Conservation (phyloP, 2,113 vertebrate genomes). For the Alces alces region DNA sequence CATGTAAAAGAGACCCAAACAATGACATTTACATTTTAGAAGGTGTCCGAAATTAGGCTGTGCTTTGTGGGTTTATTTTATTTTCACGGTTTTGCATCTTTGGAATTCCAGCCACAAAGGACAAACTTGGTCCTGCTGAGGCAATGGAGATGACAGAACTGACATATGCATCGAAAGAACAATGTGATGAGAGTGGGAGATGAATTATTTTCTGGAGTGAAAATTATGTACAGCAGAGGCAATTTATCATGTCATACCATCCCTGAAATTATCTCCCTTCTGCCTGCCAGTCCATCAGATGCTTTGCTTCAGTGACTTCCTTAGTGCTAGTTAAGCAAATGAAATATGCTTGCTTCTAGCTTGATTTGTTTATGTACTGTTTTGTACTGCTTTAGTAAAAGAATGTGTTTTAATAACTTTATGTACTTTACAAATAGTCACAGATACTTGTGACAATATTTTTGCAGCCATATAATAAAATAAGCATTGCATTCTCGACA, state of each 20-base stretch:
- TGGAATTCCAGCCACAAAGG: neutral
- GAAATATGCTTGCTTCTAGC: slow-evolving; percentile 37
- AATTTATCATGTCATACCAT: slow-evolving; percentile 53
- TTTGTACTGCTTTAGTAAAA: slow-evolving; percentile 18
- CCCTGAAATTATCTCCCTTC: slow-evolving; percentile 47
- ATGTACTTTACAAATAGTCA: slow-evolving; percentile 26
- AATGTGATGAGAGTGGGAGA: slow-evolving; percentile 14
- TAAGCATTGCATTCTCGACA: slow-evolving; percentile 25
- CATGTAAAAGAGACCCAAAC: neutral
- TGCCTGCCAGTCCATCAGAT: slow-evolving; percentile 21
- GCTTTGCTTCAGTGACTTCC: slow-evolving; percentile 2
- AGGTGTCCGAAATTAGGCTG: neutral
- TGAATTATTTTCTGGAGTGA: slow-evolving; percentile 42
- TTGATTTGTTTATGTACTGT: slow-evolving; percentile 43
- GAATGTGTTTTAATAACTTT: slow-evolving; percentile 48
- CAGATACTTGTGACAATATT: slow-evolving; percentile 43
- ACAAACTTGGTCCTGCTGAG: neutral
- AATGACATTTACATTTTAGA: neutral
- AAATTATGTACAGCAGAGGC: slow-evolving; percentile 11
- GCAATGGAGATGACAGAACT: neutral
- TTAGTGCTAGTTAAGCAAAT: slow-evolving; percentile 48
- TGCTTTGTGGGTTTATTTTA: slow-evolving; percentile 1
- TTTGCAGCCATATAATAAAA: slow-evolving; percentile 41
- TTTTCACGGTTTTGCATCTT: neutral
- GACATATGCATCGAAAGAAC: neutral